Evolutionary conservation across 2,113 vertebrate species (phyloP).

Genomic region (Rattus rattus): DNA sequence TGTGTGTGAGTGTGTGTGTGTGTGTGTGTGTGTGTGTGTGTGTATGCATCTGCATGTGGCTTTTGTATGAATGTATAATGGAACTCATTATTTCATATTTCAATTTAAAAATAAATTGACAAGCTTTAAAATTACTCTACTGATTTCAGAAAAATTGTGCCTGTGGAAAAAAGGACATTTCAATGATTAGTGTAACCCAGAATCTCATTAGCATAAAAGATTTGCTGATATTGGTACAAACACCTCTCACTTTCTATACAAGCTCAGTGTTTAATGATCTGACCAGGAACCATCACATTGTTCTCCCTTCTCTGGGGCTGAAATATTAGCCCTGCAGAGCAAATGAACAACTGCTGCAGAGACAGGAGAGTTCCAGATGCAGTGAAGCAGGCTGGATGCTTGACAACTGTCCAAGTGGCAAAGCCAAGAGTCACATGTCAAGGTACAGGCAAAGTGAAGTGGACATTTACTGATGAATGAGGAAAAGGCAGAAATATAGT

Average conservation of each 20-base stretch:
- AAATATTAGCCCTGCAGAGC: neutral
- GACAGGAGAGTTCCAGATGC: neutral
- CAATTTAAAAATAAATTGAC: neutral
- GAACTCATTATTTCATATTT: neutral
- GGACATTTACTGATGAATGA: neutral
- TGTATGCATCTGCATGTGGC: too few relatives aligned
- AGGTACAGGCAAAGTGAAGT: neutral
- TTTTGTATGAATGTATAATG: neutral
- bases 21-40: too few relatives aligned
- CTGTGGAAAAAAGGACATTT: neutral
- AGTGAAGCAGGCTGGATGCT: neutral
- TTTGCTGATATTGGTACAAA: neutral
- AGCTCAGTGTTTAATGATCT: neutral
- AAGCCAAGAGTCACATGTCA: neutral
- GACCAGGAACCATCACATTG: accelerated
- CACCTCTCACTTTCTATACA: neutral
- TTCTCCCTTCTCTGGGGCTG: neutral
- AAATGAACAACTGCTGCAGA: neutral
- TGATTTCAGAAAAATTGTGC: too few relatives aligned
- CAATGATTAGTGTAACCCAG: neutral
- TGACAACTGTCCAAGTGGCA: neutral
- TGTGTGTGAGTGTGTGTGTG: too few relatives aligned
- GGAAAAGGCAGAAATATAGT: neutral
- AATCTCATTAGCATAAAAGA: neutral
- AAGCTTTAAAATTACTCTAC: neutral